These are phyloP conservation scores for Scaptomyza polygonia DNA, from an alignment of 2,888 invertebrate genomes.

Conservation along the genomic window DNA sequence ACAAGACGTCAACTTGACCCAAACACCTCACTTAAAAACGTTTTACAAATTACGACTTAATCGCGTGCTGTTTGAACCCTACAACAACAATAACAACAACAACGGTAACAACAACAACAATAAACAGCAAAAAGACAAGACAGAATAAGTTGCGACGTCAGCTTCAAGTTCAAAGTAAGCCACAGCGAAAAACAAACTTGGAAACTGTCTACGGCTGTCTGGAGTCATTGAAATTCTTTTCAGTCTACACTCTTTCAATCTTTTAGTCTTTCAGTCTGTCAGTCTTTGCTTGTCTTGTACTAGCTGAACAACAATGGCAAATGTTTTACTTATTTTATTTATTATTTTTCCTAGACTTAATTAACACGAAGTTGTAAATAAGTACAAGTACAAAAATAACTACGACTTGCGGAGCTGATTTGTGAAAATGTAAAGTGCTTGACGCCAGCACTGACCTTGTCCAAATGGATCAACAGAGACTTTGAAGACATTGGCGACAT, in stretches of 20 bases:
- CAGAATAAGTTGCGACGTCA: constrained; percentile 58
- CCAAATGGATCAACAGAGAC: constrained; percentile 41
- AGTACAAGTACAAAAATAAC: constrained; percentile 41
- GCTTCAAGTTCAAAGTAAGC: constrained; percentile 70
- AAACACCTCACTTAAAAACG: constrained; percentile 73
- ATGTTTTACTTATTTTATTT: constrained; percentile 22
- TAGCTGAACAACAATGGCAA: constrained; percentile 53
- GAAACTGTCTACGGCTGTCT: constrained; percentile 55
- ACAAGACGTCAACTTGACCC: constrained; percentile 70
- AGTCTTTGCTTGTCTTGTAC: constrained; percentile 23
- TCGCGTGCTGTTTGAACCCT: constrained; percentile 73
- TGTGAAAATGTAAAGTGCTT: constrained; percentile 23
- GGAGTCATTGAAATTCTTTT: constrained; percentile 64
- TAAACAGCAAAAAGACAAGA: constrained; percentile 13
- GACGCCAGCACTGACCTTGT: constrained; percentile 56
- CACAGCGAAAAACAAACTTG: constrained; percentile 55
- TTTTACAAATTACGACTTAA: constrained; percentile 77
- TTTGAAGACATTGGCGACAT: not conserved
- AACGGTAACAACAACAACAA: constrained; percentile 21
- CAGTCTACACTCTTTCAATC: constrained; percentile 33
- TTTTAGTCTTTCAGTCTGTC: constrained; percentile 18
- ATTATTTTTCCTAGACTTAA: constrained; percentile 49
- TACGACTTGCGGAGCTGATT: constrained; percentile 9
- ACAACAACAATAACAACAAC: constrained; percentile 34
- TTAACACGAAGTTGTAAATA: constrained; percentile 65